Evolutionary conservation across 2,113 vertebrate genomes (phyloP).

Genomic region (Gallinago undulata): DNA sequence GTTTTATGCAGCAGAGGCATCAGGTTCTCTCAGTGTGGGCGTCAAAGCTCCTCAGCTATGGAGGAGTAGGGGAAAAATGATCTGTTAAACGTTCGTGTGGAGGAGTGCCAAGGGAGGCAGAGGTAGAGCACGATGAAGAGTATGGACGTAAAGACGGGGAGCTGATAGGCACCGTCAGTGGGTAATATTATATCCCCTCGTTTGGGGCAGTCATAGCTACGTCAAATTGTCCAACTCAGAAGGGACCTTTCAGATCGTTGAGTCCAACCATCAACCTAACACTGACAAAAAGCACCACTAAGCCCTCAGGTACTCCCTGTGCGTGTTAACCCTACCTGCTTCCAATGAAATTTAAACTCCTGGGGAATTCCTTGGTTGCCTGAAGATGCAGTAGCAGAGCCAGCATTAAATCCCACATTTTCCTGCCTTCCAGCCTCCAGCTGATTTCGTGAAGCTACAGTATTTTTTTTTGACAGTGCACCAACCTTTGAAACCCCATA

Average conservation of each 20-base stretch:
- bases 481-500: fast-evolving
- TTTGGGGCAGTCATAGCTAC: not conserved
- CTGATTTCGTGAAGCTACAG: not conserved
- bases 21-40: fast-evolving
- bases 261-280: too few relatives aligned
- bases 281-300: too few relatives aligned
- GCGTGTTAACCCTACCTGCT: fast-evolving
- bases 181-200: not conserved
- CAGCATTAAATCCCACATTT: not conserved
- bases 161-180: not conserved
- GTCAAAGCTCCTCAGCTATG: not conserved
- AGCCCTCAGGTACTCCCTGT: not conserved
- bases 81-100: not conserved
- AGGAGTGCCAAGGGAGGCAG: not conserved
- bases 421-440: not conserved
- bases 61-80: not conserved
- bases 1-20: not conserved
- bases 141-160: not conserved
- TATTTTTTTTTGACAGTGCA: not conserved
- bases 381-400: not conserved
- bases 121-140: not conserved
- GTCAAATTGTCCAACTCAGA: too few relatives aligned
- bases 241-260: too few relatives aligned
- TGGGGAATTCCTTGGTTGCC: not conserved
- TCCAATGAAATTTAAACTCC: not conserved